phyloP scores from a whole-genome alignment of 1,140 invertebrate genomes.

The Mycetomoellerius zeteki region DNA sequence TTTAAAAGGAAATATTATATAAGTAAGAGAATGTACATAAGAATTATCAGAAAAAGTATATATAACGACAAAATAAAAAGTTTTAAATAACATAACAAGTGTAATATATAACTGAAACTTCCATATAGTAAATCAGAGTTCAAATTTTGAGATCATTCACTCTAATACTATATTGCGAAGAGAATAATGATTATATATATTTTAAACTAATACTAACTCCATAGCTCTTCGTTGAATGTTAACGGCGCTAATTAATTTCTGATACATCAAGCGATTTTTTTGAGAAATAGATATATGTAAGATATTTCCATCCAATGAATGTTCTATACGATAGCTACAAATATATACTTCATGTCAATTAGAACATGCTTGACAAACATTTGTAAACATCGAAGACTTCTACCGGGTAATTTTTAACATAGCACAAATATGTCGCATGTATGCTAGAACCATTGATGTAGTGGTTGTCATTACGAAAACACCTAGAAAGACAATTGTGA shows the following conservation, averaged over 20 bases:
- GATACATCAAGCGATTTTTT: constrained; percentile 20
- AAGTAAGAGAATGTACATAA: background rate
- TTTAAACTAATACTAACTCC: constrained; percentile 7
- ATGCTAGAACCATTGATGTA: constrained; percentile 1
- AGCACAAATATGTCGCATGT: constrained; percentile 8
- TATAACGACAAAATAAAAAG: background rate
- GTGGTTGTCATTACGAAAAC: background rate
- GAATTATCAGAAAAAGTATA: background rate
- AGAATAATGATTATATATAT: constrained; percentile 22
- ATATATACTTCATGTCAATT: background rate
- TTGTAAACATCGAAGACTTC: background rate
- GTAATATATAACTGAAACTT: background rate
- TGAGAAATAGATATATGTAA: constrained; percentile 13
- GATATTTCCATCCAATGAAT: constrained; percentile 10
- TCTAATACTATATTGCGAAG: background rate
- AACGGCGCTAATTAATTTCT: constrained; percentile 30
- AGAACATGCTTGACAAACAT: background rate
- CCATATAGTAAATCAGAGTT: background rate
- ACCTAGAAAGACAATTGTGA: background rate
- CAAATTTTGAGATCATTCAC: too few relatives aligned
- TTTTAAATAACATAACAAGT: background rate
- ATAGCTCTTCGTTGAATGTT: constrained; percentile 20
- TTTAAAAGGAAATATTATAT: background rate
- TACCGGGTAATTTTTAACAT: constrained; percentile 36
- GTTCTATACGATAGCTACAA: constrained; percentile 37